Evolutionary conservation across 2,113 vertebrate genomes (phyloP).

Genomic region (Apodemus speciosus): DNA sequence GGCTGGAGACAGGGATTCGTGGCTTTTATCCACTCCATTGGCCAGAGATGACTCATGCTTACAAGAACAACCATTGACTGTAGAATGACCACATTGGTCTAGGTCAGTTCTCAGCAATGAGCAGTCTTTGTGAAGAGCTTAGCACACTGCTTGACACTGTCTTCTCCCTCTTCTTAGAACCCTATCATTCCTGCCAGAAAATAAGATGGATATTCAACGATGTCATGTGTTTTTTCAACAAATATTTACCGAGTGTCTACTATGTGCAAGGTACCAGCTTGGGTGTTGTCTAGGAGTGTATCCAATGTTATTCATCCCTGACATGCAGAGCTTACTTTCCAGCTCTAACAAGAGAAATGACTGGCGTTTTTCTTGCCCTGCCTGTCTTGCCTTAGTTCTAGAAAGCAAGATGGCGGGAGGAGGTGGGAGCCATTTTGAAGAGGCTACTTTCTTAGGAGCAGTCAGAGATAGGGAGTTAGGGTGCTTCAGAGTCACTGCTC

Average conservation of each 20-base stretch:
- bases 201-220: neutral
- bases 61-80: neutral
- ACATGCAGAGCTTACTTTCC: accelerated
- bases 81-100: neutral
- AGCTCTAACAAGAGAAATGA: neutral
- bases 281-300: accelerated
- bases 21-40: neutral
- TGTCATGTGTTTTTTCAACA: neutral
- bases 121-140: neutral
- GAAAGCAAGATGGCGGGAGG: neutral
- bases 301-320: no score
- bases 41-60: neutral
- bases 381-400: neutral
- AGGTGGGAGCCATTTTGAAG: neutral
- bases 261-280: neutral
- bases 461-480: neutral
- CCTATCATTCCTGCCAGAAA: neutral
- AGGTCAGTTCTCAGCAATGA: neutral
- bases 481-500: neutral
- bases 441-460: neutral
- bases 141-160: neutral
- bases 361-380: neutral
- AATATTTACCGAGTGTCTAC: neutral
- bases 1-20: neutral
- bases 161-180: neutral